Evolutionary conservation across 1,140 invertebrate species (phyloP).

Genomic region (Habropoda laboriosa): DNA sequence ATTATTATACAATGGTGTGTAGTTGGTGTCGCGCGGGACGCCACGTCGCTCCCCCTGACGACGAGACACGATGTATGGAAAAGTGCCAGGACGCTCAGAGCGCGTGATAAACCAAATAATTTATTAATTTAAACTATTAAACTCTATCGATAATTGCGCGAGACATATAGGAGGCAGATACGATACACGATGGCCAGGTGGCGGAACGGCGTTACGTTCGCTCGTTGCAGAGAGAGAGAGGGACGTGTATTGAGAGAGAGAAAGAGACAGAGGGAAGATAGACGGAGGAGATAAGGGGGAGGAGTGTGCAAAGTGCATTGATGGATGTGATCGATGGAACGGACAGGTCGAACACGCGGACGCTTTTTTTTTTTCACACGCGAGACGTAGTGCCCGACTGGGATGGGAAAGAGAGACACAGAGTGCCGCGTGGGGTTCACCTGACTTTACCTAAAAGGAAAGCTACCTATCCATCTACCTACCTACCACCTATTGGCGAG

Average conservation of each 20-base stretch:
- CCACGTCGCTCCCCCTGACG: neutral
- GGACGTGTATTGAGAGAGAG: too few species aligned
- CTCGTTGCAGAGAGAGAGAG: too few species aligned
- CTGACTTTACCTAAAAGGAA: constrained; percentile 57
- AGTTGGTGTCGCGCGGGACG: constrained; percentile 37
- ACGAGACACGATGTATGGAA: constrained; percentile 13
- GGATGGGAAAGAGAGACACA: constrained; percentile 5
- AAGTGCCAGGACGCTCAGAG: constrained; percentile 82
- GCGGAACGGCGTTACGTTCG: too few species aligned
- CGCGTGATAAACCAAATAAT: constrained; percentile 86
- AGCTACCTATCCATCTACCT: constrained; percentile 53
- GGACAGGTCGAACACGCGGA: neutral
- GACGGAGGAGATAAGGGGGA: too few species aligned
- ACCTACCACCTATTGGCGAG: constrained; percentile 39
- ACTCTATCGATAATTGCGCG: constrained; percentile 53
- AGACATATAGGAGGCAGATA: constrained; percentile 12
- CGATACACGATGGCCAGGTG: constrained; percentile 5
- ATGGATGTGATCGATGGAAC: too few species aligned
- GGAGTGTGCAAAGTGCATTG: too few species aligned
- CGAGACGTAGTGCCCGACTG: neutral
- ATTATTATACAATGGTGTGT: neutral
- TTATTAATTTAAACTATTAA: constrained; percentile 82
- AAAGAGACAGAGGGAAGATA: too few species aligned
- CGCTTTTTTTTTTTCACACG: too few species aligned
- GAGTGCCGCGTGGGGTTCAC: constrained; percentile 57